Evolutionary conservation across 2,888 invertebrate species (phyloP).

Genomic region (Heliothis peltigera): DNA sequence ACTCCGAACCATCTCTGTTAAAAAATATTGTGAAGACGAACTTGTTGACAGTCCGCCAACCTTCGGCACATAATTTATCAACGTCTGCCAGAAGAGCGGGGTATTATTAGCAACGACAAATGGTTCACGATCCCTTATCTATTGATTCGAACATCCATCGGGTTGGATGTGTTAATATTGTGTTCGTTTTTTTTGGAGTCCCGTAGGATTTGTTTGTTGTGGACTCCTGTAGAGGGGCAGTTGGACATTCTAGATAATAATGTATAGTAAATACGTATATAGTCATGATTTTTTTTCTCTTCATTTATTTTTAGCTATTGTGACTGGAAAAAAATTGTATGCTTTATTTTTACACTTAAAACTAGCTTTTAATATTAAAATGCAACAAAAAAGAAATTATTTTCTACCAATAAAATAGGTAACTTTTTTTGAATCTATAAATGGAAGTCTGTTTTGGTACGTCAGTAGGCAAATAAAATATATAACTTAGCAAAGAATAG

Average conservation of each 20-base stretch:
- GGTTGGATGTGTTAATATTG: constrained; percentile 66
- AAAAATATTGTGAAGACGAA: constrained; percentile 69
- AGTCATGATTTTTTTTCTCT: too few species aligned
- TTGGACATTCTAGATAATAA: neutral
- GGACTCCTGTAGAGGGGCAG: neutral
- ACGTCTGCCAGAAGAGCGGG: constrained; percentile 64
- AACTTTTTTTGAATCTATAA: too few species aligned
- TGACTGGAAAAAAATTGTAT: too few species aligned
- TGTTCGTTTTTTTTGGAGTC: constrained; percentile 57
- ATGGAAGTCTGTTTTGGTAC: too few species aligned
- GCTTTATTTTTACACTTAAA: too few species aligned
- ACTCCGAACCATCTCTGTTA: constrained; percentile 45
- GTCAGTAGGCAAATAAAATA: too few species aligned
- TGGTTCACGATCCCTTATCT: constrained; percentile 77
- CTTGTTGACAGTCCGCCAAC: constrained; percentile 75
- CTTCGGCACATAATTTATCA: constrained; percentile 73
- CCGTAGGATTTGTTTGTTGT: constrained; percentile 22
- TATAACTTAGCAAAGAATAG: too few species aligned
- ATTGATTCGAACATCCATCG: constrained; percentile 70
- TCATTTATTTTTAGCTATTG: too few species aligned
- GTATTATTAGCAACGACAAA: constrained; percentile 79
- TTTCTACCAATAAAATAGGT: too few species aligned
- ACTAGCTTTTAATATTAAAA: too few species aligned
- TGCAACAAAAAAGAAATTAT: too few species aligned
- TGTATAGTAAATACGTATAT: too few species aligned